Evolutionary conservation across 2,888 invertebrate genomes (phyloP).

Genomic region (Athalia cordata): DNA sequence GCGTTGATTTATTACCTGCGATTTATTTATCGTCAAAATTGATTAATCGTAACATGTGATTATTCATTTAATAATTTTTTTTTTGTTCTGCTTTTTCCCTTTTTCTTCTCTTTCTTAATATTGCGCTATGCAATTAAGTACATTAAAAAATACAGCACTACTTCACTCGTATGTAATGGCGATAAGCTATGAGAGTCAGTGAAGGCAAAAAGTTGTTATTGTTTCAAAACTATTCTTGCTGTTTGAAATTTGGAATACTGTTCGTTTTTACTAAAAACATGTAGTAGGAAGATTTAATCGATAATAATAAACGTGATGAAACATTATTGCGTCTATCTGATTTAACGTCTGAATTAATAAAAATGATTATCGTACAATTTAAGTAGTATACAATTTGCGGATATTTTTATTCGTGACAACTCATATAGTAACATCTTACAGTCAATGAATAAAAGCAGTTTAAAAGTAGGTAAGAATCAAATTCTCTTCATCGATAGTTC

Average conservation of each 20-base stretch:
- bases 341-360: slow-evolving; percentile 1
- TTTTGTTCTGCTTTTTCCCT: background rate
- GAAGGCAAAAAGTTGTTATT: slow-evolving; percentile 51
- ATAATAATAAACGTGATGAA: background rate
- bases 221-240: slow-evolving; percentile 32
- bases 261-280: slow-evolving; percentile 10
- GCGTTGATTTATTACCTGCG: background rate
- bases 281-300: background rate
- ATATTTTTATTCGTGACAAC: slow-evolving; percentile 45
- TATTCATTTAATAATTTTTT: background rate
- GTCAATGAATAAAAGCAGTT: slow-evolving; percentile 48
- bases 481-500: slow-evolving; percentile 27
- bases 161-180: slow-evolving; percentile 58
- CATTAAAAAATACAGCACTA: slow-evolving; percentile 66
- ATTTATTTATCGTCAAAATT: no score
- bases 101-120: background rate
- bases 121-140: slow-evolving; percentile 61
- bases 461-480: slow-evolving; percentile 10
- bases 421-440: slow-evolving; percentile 47
- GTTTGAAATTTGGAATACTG: background rate
- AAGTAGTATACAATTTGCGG: slow-evolving; percentile 30
- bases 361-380: slow-evolving; percentile 4
- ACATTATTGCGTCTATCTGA: slow-evolving; percentile 13
- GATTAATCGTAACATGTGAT: no score
- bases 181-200: slow-evolving; percentile 57